A percentile compares a stretch with the other conserved stretches of the same genome.
phyloP scores from a whole-genome alignment of 1,140 invertebrate genomes.

The Theocolax elegans region DNA sequence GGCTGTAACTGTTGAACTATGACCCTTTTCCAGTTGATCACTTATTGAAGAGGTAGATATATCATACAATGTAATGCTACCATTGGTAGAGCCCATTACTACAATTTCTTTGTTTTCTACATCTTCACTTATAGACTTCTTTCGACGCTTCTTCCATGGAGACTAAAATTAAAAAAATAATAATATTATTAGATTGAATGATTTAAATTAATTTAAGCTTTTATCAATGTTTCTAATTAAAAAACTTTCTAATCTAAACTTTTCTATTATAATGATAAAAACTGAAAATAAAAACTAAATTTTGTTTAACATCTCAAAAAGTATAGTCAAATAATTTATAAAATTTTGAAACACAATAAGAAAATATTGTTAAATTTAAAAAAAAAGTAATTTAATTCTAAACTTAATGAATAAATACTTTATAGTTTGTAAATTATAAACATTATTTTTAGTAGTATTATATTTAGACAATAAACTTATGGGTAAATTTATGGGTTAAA shows the following conservation, averaged over 20 bases:
- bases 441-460: no score
- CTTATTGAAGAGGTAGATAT: slow-evolving; percentile 61
- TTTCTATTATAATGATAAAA: no score
- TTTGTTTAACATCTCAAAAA: neutral
- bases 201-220: neutral
- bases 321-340: no score
- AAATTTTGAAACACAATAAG: no score
- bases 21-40: slow-evolving; percentile 66
- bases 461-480: no score
- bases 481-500: neutral
- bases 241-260: no score
- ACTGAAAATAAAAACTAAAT: no score
- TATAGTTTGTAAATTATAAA: neutral
- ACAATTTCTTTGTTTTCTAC: slow-evolving; percentile 59
- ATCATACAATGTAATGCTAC: slow-evolving; percentile 68
- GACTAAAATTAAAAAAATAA: slow-evolving; percentile 46
- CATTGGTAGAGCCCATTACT: slow-evolving; percentile 68
- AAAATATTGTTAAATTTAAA: no score
- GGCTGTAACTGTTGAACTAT: slow-evolving; percentile 67
- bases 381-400: no score
- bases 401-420: neutral
- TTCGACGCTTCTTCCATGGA: slow-evolving; percentile 64
- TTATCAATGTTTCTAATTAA: neutral
- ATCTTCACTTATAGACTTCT: slow-evolving; percentile 59
- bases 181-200: neutral